Conservation (phyloP, 2,888 invertebrate species). For the Ceriagrion tenellum region DNA sequence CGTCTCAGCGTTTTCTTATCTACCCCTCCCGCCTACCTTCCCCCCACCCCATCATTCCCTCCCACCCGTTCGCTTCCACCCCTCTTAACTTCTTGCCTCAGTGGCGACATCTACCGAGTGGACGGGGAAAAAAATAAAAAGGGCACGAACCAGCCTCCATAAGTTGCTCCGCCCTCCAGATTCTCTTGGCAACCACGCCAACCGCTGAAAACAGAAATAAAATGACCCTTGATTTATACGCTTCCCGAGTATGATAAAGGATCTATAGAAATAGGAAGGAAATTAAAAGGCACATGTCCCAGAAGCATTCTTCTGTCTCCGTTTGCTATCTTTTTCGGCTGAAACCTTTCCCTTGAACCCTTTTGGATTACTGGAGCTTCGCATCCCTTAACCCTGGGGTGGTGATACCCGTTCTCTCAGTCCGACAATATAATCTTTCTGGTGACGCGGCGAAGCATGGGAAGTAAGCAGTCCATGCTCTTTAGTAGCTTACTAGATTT, state of each 20-base stretch:
- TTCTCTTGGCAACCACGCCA: neutral
- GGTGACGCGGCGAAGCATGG: no score
- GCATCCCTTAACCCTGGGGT: no score
- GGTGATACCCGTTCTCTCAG: no score
- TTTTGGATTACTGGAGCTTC: neutral
- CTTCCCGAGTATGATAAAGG: neutral
- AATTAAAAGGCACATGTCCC: slow-evolving; percentile 41
- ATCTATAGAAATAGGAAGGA: neutral
- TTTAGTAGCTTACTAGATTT: no score
- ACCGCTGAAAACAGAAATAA: neutral
- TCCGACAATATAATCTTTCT: no score
- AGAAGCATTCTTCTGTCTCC: neutral
- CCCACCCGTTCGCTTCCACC: neutral
- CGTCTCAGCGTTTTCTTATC: slow-evolving; percentile 34
- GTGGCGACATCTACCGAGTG: neutral
- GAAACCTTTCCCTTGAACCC: neutral
- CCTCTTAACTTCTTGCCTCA: neutral
- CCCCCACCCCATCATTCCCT: neutral
- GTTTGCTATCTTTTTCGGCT: neutral
- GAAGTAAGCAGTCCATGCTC: no score
- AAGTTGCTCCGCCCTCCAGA: neutral
- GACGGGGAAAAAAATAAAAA: neutral
- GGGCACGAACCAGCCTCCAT: neutral
- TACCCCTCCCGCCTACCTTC: neutral
- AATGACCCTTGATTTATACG: slow-evolving; percentile 3